Evolutionary conservation across 2,888 invertebrate species (phyloP), one percentile per base, ranked within the genome.

Genomic region (Palloptera scutellata): DNA sequence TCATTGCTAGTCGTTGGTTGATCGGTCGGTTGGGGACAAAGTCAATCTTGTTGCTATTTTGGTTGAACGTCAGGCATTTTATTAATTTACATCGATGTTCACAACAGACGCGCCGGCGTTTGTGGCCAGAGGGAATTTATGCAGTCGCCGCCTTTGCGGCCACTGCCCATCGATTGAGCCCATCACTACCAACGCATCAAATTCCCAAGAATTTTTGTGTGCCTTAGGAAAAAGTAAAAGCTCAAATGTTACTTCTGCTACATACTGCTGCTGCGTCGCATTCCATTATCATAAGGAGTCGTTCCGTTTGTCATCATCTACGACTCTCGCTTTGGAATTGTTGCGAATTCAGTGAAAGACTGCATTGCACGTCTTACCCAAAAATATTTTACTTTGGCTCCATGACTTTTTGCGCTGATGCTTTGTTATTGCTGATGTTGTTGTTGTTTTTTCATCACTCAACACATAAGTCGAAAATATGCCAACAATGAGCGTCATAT

Each of bases 401-500:
- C 30, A 30, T 17, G 58, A 41, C 13, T 19, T 54, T 63, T 19
- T 54, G 51, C 17, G 20, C 42, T 30, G 58, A 54, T 43, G 59
- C 42, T 42, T 53, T 57, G 54, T 42, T 59, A 59, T 61, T 53
- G 41, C 61, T 58, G n/a, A n/a, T n/a, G 54, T 42, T 43, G 40
- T 17, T 58, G 15, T n/a, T 15, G 17, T 19, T 52, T 42, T 41
- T 62, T 48, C 19, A 13, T 42, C n/a, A n/a, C n/a, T 13, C 45
- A 45, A 12, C 43, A 45, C 52, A 66, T 61, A 59, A 65, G 64
- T 53, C 43, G 67, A 55, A 70, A 67, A 60, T 76, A 81, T 83
- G 74, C 64, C 71, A 81, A 74, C 74, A 80, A 83, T 83, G 80
- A 78, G 76, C 80, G 74, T 83, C 78, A 79, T 83, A 84, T 83